Base-by-base conservation (phyloP, 2,888 invertebrate genomes). In the Noctua janthina region DNA sequence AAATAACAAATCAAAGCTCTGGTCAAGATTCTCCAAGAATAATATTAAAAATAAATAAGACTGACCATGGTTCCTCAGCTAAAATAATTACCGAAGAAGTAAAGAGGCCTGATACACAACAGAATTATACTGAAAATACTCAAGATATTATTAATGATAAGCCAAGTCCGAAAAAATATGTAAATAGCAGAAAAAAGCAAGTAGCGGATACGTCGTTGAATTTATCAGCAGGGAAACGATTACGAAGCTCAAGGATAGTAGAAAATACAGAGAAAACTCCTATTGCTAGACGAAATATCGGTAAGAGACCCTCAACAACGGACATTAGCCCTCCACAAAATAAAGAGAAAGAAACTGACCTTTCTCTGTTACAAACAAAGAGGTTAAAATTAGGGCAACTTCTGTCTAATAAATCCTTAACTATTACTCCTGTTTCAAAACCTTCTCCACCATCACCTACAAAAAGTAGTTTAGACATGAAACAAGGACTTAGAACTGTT, bases 1-100 rank as follows among this genome's bases (percentile, higher is more conserved):
- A 96, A 90, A 81, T 93, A 64, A 89, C 93, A 43, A 94, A 93
- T 92, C 95, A 94, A 90, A 95, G 95, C 83, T 95, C 96, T 75
- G 96, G 96, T 69, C 97, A 97, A 93, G 97, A 97, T 91, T 97
- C 97, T 51, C 97, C 97, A 78, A 92, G 98, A 90, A 98, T 98
- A 88, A 97, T 98, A 87, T 94, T 98, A 90, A 98, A 98, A 94
- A 98, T 98, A 88, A 97, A 98, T 92, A 98, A 98, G 95, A 97
- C 97, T 90, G 97, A 97, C 89, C 96, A 96, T 92, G 97, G 97
- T 84, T 87, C 97, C 88, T 96, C 96, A 86, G 95, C 97, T 67
- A 96, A 97, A 94, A 96, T 97, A 83, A 94, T 97, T 78, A 96
- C 96, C 80, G 97, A 97, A 92, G 96, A 96, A 68, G 77, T 90